Conservation (phyloP, 1,140 invertebrate genomes). For the Leptopilina boulardi region DNA sequence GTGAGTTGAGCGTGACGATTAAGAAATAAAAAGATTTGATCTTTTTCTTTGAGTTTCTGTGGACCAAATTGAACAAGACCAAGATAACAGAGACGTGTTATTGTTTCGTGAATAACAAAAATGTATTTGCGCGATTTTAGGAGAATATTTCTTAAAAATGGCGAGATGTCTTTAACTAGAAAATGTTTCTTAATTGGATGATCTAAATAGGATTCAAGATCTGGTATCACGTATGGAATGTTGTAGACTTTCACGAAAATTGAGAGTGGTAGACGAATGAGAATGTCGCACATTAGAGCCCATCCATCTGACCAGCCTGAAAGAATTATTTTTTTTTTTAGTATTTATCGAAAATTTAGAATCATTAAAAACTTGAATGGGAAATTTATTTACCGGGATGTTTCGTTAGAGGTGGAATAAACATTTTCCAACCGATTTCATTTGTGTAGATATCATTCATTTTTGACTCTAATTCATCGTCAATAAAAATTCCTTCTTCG, state of each 20-base stretch:
- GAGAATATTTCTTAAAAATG: conserved; percentile 75
- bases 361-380: background rate
- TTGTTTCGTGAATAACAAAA: conserved; percentile 78
- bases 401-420: conserved; percentile 82
- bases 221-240: conserved; percentile 78
- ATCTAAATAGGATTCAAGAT: conserved; percentile 79
- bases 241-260: conserved; percentile 84
- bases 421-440: conserved; percentile 84
- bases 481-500: conserved; percentile 66
- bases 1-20: conserved; percentile 80
- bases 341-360: too few relatives aligned
- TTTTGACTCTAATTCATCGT: conserved; percentile 71
- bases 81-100: conserved; percentile 79
- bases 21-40: conserved; percentile 83
- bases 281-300: conserved; percentile 84
- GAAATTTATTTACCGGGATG: conserved; percentile 75
- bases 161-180: conserved; percentile 79
- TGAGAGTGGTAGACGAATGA: conserved; percentile 84
- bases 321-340: conserved; percentile 7
- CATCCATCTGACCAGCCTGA: conserved; percentile 81
- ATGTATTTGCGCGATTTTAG: conserved; percentile 82
- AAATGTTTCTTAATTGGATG: conserved; percentile 84
- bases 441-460: conserved; percentile 75
- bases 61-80: conserved; percentile 85
- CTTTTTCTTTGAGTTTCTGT: conserved; percentile 82